Evolutionary conservation across 1,140 invertebrate genomes (phyloP).

Genomic region (Berghia stephanieae): DNA sequence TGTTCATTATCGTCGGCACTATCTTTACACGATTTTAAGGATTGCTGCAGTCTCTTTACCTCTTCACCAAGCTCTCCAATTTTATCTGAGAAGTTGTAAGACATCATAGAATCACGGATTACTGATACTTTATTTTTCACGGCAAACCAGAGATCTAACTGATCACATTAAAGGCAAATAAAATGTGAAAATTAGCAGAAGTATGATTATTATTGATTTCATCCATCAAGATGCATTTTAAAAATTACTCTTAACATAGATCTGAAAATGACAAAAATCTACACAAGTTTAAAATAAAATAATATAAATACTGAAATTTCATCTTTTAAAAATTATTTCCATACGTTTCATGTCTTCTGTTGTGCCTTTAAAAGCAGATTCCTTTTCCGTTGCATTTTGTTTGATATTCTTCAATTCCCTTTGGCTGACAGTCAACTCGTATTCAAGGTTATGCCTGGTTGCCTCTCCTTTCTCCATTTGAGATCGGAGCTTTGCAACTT

Average conservation of each 20-base stretch:
- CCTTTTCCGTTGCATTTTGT: constrained; percentile 40
- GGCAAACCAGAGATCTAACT: too few relatives aligned
- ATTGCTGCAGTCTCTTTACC: constrained; percentile 32
- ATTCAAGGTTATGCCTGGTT: constrained; percentile 53
- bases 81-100: constrained; percentile 43
- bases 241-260: too few relatives aligned
- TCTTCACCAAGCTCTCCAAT: constrained; percentile 36
- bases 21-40: constrained; percentile 25
- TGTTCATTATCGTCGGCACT: constrained; percentile 28
- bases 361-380: constrained; percentile 36
- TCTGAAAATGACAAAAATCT: too few relatives aligned
- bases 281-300: too few relatives aligned
- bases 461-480: constrained; percentile 57
- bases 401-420: constrained; percentile 47
- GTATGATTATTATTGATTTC: too few relatives aligned
- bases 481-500: constrained; percentile 44
- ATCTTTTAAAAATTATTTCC: too few relatives aligned
- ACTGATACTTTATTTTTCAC: too few relatives aligned
- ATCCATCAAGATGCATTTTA: too few relatives aligned
- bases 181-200: too few relatives aligned
- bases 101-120: too few relatives aligned
- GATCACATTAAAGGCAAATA: too few relatives aligned
- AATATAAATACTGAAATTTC: too few relatives aligned
- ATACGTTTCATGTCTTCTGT: constrained; percentile 53
- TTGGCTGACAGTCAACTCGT: constrained; percentile 52